Percentiles rank a stretch among this genome's conserved stretches.
phyloP scores from a whole-genome alignment of 2,888 invertebrate genomes.

The Glaucopsyche alexis region DNA sequence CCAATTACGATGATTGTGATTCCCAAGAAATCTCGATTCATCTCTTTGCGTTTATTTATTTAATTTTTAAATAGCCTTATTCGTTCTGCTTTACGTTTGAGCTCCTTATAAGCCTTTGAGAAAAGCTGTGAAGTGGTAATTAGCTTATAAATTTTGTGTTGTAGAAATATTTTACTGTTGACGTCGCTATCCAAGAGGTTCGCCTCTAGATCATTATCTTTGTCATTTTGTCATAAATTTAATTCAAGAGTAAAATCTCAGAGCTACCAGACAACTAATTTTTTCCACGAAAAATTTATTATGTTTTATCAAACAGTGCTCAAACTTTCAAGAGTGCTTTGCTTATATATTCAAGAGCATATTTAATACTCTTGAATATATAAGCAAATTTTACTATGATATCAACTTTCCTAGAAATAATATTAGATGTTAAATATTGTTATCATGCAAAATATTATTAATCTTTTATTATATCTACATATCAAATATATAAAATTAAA shows the following conservation, averaged over 20 bases:
- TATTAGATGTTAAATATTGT: no score
- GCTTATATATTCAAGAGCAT: no score
- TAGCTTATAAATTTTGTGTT: not conserved
- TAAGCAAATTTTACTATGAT: no score
- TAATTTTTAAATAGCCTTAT: not conserved
- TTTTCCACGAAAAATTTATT: not conserved
- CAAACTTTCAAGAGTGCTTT: no score
- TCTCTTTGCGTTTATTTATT: not conserved
- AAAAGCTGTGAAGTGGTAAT: not conserved
- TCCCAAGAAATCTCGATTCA: not conserved
- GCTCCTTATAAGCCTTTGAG: not conserved
- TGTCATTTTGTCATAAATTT: not conserved
- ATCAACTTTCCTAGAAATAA: no score
- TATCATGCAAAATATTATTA: no score
- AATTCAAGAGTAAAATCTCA: not conserved
- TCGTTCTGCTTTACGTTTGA: not conserved
- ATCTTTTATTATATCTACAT: no score
- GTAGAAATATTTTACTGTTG: constrained; percentile 3
- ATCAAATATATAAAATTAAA: no score
- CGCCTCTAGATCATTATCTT: not conserved
- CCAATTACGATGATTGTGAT: not conserved
- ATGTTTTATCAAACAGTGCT: not conserved
- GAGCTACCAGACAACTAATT: not conserved
- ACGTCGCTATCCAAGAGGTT: not conserved
- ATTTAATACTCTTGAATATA: no score